Conservation (phyloP, 2,888 invertebrate genomes). For the Emmelina monodactyla region DNA sequence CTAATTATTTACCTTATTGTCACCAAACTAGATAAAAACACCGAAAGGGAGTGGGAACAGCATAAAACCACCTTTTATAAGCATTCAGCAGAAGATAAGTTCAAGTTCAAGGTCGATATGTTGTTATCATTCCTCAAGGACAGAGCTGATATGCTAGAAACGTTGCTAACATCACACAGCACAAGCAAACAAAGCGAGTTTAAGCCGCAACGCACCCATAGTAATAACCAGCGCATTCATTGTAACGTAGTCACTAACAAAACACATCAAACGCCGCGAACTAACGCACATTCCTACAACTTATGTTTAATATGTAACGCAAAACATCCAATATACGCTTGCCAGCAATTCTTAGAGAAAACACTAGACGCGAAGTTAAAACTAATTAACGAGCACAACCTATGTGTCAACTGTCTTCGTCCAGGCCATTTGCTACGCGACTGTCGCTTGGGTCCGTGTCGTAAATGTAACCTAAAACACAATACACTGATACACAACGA, state of each 20-base stretch:
- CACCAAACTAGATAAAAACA: constrained; percentile 17
- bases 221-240: no score
- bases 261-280: background rate
- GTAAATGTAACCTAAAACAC: constrained; percentile 2
- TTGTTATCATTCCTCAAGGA: background rate
- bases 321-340: constrained; percentile 14
- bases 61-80: constrained; percentile 13
- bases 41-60: constrained; percentile 19
- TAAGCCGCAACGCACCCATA: no score
- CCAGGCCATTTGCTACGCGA: constrained; percentile 12
- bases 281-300: background rate
- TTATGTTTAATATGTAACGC: background rate
- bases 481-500: constrained; percentile 2
- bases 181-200: no score
- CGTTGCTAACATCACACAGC: no score
- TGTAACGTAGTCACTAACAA: no score
- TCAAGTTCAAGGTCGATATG: no score
- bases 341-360: constrained; percentile 14
- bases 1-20: constrained; percentile 18
- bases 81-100: no score
- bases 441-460: background rate
- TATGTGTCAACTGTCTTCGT: constrained; percentile 18
- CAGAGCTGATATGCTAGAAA: background rate
- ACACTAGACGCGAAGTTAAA: constrained; percentile 11
- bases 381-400: constrained; percentile 13